phyloP scores from a whole-genome alignment of 2,888 invertebrate species.

The Oligia fasciuncula region DNA sequence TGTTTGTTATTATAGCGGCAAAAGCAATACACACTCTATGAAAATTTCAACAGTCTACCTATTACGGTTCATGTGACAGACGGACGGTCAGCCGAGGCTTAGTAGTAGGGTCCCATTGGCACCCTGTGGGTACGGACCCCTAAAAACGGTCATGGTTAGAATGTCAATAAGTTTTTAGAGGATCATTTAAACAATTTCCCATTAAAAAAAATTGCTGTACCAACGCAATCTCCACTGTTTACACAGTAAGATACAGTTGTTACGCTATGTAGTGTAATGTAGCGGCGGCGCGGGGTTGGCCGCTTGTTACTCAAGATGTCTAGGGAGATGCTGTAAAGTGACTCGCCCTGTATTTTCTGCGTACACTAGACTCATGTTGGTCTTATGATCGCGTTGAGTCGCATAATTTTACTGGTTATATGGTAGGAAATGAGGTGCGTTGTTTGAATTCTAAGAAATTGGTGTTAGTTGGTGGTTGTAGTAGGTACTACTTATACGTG shows the following conservation, averaged over 20 bases:
- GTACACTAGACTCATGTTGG: constrained; percentile 40
- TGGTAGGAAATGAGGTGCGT: constrained; percentile 13
- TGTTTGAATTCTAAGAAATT: constrained; percentile 8
- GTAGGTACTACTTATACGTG: no score
- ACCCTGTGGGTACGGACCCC: no score
- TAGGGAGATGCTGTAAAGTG: constrained; percentile 59
- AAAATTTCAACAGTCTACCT: no score
- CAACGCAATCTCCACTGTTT: neutral
- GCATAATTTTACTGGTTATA: constrained; percentile 41
- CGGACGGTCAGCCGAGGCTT: no score
- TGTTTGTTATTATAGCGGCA: no score
- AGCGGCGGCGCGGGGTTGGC: constrained; percentile 36
- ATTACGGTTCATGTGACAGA: no score
- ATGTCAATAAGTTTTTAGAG: no score
- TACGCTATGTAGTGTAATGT: constrained; percentile 44
- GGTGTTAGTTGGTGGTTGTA: neutral
- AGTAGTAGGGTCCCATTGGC: no score
- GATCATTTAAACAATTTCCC: neutral
- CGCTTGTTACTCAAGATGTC: constrained; percentile 63
- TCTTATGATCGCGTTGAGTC: constrained; percentile 55
- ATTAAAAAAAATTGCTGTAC: neutral
- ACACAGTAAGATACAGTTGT: constrained; percentile 21
- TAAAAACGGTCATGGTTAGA: no score
- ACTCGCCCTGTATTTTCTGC: constrained; percentile 50
- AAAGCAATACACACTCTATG: no score